Base-by-base conservation (phyloP, 2,113 vertebrate species). In the Festucalex cinctus region DNA sequence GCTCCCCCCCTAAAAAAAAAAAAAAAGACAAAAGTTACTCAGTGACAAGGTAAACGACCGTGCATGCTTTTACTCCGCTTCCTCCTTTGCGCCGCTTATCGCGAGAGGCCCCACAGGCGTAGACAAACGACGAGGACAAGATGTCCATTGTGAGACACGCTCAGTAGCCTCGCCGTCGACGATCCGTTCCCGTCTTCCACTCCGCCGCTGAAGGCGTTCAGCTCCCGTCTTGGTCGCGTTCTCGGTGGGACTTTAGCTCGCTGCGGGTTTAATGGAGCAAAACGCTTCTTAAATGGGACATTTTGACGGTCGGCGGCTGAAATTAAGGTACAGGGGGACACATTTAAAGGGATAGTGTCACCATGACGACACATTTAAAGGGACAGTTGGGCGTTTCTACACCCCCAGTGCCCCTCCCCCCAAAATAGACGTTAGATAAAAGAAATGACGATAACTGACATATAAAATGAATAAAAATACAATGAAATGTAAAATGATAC, bases 291-390 rank as follows among this genome's bases (percentile, higher is more conserved):
- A 68, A 80, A 72, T 56, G 66, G 65, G 54, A 79, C 84, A 71
- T 70, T 81, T 79, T 75, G 82, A 69, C 76, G 0, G 53, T 69
- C 78, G 80, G 73, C 74, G 82, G 80, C 72, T 65, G 62, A 43
- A 76, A 69, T 75, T 62, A 37, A n/a, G 77, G 74, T 71, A 81
- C 78, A 80, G 56, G 75, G 83, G 83, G 87, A 88, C 85, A 81
- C 46, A 44, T 91, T 90, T 90, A 91, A 92, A 92, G 90, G 44
- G 85, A 89, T 88, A 90, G 89, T 63, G 77, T 69, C 79, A n/a
- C 62, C n/a, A 68, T 69, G 75, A 71, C 68, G 22, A 54, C n/a
- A 24, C 10, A 5, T 54, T 54, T 54, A 26, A 46, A 46, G 44
- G 17, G 44, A 46, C 17, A 46, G 44, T 46, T 6, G 16, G 44